A percentile compares a stretch with the other conserved stretches of the same genome.
These are phyloP conservation scores for Cheilosia vulpina DNA, from an alignment of 2,888 invertebrate genomes.

Conservation along the genomic window DNA sequence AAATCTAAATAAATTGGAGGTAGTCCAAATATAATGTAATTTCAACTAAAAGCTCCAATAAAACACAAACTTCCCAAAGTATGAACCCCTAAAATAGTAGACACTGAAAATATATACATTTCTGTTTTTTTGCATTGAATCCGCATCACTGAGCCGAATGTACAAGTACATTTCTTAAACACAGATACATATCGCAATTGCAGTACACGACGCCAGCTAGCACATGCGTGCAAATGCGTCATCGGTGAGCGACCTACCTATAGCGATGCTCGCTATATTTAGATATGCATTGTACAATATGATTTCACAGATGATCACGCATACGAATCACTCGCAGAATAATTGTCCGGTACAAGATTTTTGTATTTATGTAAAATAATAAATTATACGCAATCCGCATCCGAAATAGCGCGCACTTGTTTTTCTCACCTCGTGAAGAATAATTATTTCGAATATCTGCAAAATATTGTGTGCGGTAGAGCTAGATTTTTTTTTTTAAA, in stretches of 20 bases:
- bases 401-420: not conserved
- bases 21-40: slow-evolving; percentile 9
- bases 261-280: slow-evolving; percentile 49
- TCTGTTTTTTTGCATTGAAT: not conserved
- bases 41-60: slow-evolving; percentile 2
- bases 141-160: slow-evolving; percentile 10
- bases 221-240: slow-evolving; percentile 65
- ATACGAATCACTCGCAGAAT: slow-evolving; percentile 51
- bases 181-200: not conserved
- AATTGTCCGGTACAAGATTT: slow-evolving; percentile 46
- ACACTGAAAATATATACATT: not conserved
- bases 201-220: not conserved
- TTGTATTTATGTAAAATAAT: slow-evolving; percentile 11
- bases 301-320: slow-evolving; percentile 66
- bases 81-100: not conserved
- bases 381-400: slow-evolving; percentile 18
- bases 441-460: slow-evolving; percentile 3
- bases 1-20: slow-evolving; percentile 6
- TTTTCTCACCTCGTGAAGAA: slow-evolving; percentile 3
- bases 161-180: not conserved
- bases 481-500: not conserved
- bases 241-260: slow-evolving; percentile 73
- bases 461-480: not conserved
- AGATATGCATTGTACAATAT: slow-evolving; percentile 50
- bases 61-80: slow-evolving; percentile 7